Base-by-base conservation (phyloP, 2,113 vertebrate genomes). In the Colossoma macropomum region DNA sequence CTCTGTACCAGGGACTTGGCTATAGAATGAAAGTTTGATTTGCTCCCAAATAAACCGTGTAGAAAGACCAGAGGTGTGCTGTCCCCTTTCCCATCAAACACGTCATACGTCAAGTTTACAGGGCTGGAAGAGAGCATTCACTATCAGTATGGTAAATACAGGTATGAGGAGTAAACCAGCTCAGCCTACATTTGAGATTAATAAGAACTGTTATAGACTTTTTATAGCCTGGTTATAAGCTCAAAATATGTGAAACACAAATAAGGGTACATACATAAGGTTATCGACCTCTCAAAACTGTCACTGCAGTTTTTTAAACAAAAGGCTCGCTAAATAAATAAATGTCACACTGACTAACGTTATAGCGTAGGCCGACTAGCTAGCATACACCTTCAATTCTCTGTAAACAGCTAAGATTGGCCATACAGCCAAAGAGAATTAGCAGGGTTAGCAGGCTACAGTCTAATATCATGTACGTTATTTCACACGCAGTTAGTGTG, bases 11-110 rank as follows among this genome's bases (percentile, higher is more conserved):
- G 88, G 0, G 92, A 92, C 86, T 96, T 96, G 0, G 96, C 96
- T 75, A 97, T 94, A 0, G 96, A 95, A 66, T 95, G 94, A 86
- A 99, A 97, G 91, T 98, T 99, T 62, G 92, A 89, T 81, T 92
- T 97, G 92, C 94, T 96, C 77, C 98, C 98, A 81, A 98, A 97
- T 38, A 99, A 93, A 21, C 97, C 98, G 0, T 99, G 98, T 6
- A 99, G 95, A 82, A 99, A 94, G 84, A 98, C 92, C 0, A 99
- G 88, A 27, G 97, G 96, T 1, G 92, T 91, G 32, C 84, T 92
- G 0, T 92, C 91, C 13, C 88, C 91, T 41, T 80, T 91, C 28
- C 94, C 95, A 6, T 94, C 93, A 13, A 95, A 89, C 77, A 95
- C 93, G 3, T 92, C 89, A 21, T 97, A 94, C 13, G 92, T 92